Evolutionary conservation across 2,888 invertebrate genomes (phyloP).

Genomic region (Zonitis immaculata): DNA sequence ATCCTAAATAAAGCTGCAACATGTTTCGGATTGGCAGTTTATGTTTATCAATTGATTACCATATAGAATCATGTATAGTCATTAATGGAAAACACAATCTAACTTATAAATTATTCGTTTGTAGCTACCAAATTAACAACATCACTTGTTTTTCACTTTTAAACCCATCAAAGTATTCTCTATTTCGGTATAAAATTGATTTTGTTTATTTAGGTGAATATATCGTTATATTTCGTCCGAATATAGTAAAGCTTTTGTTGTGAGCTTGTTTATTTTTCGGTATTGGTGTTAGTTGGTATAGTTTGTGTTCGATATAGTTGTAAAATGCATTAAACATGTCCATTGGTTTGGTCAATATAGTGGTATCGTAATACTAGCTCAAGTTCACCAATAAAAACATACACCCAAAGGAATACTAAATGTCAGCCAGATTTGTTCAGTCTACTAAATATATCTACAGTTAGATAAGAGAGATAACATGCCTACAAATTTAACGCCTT

Average conservation of each 20-base stretch:
- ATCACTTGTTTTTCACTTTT: not conserved
- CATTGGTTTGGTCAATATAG: constrained; percentile 15
- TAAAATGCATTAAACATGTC: constrained; percentile 21
- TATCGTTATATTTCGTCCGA: too few relatives aligned
- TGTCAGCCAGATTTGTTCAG: constrained; percentile 13
- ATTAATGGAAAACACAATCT: not conserved
- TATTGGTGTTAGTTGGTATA: too few relatives aligned
- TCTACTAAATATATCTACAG: constrained; percentile 2
- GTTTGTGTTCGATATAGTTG: not conserved
- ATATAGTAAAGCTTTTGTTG: too few relatives aligned
- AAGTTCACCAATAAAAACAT: constrained; percentile 17
- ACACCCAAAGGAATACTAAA: constrained; percentile 12
- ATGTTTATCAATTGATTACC: not conserved
- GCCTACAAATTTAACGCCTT: not conserved
- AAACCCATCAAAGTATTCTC: not conserved
- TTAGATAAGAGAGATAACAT: not conserved
- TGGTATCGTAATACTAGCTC: constrained; percentile 10
- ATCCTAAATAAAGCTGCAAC: not conserved
- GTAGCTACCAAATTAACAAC: not conserved
- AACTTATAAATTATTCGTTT: not conserved
- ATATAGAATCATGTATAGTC: not conserved
- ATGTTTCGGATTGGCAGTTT: not conserved
- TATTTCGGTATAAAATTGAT: not conserved
- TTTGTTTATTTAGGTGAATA: not conserved
- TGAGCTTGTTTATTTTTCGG: too few relatives aligned